These are phyloP conservation scores for Caenorhabditis doughertyi DNA, from an alignment of 2,888 invertebrate species.

Conservation along the genomic window DNA sequence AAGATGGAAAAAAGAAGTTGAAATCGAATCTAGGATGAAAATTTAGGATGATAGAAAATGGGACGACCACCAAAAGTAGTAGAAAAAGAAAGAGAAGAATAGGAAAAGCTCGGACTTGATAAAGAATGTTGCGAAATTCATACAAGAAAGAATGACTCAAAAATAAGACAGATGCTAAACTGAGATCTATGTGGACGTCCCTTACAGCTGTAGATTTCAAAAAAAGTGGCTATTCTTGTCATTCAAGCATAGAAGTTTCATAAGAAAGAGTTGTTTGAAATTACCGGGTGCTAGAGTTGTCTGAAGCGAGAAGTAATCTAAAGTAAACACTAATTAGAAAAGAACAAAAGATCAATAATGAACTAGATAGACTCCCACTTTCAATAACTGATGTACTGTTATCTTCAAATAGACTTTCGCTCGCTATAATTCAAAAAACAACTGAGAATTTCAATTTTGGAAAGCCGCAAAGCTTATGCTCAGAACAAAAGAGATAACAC, in stretches of 20 bases:
- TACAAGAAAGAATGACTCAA: slow-evolving; percentile 19
- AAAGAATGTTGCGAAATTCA: slow-evolving; percentile 33
- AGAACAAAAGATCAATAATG: background rate
- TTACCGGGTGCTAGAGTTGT: background rate
- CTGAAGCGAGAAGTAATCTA: slow-evolving; percentile 1
- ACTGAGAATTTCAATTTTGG: background rate
- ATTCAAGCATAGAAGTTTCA: background rate
- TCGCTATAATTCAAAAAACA: slow-evolving; percentile 21
- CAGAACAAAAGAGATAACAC: slow-evolving; percentile 60
- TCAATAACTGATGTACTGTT: no score
- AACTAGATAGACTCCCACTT: no score
- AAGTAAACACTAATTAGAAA: background rate
- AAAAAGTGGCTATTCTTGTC: background rate
- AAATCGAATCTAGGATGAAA: slow-evolving; percentile 42
- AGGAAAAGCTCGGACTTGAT: background rate
- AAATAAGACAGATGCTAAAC: background rate
- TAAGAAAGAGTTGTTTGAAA: background rate
- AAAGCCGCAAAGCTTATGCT: slow-evolving; percentile 24
- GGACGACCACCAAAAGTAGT: slow-evolving; percentile 2
- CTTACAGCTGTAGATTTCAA: background rate
- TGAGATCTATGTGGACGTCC: background rate
- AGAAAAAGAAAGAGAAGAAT: slow-evolving; percentile 15
- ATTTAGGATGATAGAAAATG: slow-evolving; percentile 19
- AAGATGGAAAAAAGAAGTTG: slow-evolving; percentile 28
- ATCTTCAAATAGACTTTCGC: no score